A percentile compares a stretch with the other conserved stretches of the same genome.
Evolutionary conservation across 2,797 vertebrate genomes (phyloP).

Genomic region (Ciconia nigra): DNA sequence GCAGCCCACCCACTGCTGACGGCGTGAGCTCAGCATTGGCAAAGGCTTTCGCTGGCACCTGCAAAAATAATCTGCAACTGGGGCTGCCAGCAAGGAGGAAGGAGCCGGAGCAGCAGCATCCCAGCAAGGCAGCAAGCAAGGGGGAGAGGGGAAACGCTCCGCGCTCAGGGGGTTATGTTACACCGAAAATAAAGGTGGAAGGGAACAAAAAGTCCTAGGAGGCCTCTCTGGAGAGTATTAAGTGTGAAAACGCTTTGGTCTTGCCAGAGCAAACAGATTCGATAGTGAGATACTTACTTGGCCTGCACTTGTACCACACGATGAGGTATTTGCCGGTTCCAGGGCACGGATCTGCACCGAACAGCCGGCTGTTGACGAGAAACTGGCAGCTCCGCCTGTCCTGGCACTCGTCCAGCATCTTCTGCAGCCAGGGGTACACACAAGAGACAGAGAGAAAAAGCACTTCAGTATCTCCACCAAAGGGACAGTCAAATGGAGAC

Average conservation of each 20-base stretch:
- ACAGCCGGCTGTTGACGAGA: conserved; percentile 87
- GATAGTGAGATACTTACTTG: conserved; percentile 80
- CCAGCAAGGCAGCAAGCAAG: background rate
- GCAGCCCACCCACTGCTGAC: background rate
- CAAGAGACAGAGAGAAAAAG: conserved; percentile 33
- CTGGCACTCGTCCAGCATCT: conserved; percentile 91
- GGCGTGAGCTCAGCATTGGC: background rate
- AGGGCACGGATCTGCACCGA: conserved; percentile 87
- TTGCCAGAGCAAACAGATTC: background rate
- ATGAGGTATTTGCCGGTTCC: conserved; percentile 87
- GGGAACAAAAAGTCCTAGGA: background rate
- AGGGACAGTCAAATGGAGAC: fast-evolving
- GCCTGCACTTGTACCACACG: conserved; percentile 91
- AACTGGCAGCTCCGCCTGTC: conserved; percentile 89
- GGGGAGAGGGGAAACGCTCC: fast-evolving
- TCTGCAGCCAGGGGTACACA: conserved; percentile 64
- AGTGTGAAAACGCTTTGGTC: background rate
- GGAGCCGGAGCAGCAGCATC: background rate
- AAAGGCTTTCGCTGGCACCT: background rate
- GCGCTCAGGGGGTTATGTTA: background rate
- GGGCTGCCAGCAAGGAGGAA: background rate
- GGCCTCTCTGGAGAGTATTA: background rate
- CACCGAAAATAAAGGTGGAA: background rate
- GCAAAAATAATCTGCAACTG: background rate
- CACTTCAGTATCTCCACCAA: background rate